Base-by-base conservation (phyloP, 2,888 invertebrate genomes). In the Dinocampus coccinellae region DNA sequence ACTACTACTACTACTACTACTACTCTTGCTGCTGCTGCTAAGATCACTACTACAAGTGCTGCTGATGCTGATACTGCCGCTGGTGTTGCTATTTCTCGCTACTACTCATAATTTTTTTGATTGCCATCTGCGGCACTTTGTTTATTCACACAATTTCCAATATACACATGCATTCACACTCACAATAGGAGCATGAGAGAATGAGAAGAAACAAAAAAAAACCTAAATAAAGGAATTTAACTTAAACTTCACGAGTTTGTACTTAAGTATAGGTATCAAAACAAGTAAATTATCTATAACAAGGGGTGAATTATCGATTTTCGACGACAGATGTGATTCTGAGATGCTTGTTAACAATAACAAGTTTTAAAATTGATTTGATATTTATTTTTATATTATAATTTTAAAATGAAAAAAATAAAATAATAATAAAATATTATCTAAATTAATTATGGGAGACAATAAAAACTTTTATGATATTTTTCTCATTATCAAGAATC, bases 41-140 rank as follows among this genome's bases (percentile, higher is more conserved):
- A n/a, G n/a, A n/a, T n/a, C n/a, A n/a, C n/a, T 7, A 47, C 16
- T 6, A 47, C 16, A n/a, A n/a, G n/a, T n/a, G n/a, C n/a, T n/a
- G n/a, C n/a, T n/a, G n/a, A n/a, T 39, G 39, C 13, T 39, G 39
- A 3, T 39, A n/a, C 13, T 39, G 39, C n/a, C n/a, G 39, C 39
- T 39, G 39, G n/a, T 39, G 39, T 11, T 39, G 39, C 39, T 20
- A 47, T 47, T 60, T 34, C 34, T 63, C 63, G 47, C 47, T 63
- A 52, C 52, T 29, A 16, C 13, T 33, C 24, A 39, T 66, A 66
- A 66, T 66, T 57, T 66, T 36, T 64, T 39, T 34, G 66, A 57
- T 66, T 55, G 57, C 66, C 57, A 33, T 57, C 39, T 11, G 22
- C 34, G 29, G 22, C 29, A 66, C 39, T 66, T 66, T 39, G 55